Conservation (phyloP, 2,888 invertebrate genomes). For the Leptogaster cylindrica region DNA sequence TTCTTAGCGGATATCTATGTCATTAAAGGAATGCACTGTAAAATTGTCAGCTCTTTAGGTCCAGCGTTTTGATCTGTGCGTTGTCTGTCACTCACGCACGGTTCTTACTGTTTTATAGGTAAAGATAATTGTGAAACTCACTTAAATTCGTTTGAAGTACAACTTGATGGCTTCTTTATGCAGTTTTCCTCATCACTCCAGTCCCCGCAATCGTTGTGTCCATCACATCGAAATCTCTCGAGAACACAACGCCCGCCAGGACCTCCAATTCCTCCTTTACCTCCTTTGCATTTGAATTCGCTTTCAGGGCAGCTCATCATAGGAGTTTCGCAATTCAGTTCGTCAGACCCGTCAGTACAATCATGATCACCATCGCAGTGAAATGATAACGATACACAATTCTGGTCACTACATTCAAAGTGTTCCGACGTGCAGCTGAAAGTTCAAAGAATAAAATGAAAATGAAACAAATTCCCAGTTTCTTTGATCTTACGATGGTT, state of each 20-base stretch:
- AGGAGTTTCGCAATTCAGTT: constrained; percentile 67
- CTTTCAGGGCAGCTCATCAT: constrained; percentile 73
- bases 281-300: constrained; percentile 77
- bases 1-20: too few species aligned
- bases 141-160: constrained; percentile 76
- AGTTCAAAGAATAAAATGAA: background rate
- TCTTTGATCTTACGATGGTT: constrained; percentile 66
- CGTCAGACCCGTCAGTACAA: constrained; percentile 78
- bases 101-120: background rate
- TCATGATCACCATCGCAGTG: constrained; percentile 78
- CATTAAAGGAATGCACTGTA: too few species aligned
- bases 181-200: constrained; percentile 87
- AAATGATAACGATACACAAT: constrained; percentile 76
- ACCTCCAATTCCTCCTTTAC: constrained; percentile 61
- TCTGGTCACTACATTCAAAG: constrained; percentile 75
- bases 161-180: constrained; percentile 70
- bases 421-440: constrained; percentile 75
- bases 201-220: constrained; percentile 86
- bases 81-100: too few species aligned
- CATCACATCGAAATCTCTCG: constrained; percentile 79
- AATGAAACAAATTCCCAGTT: background rate
- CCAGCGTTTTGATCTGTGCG: too few species aligned
- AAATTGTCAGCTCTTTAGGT: too few species aligned
- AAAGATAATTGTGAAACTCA: constrained; percentile 56
- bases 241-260: constrained; percentile 70